phyloP scores from a whole-genome alignment of 2,113 vertebrate genomes.

The Indicator maculatus region DNA sequence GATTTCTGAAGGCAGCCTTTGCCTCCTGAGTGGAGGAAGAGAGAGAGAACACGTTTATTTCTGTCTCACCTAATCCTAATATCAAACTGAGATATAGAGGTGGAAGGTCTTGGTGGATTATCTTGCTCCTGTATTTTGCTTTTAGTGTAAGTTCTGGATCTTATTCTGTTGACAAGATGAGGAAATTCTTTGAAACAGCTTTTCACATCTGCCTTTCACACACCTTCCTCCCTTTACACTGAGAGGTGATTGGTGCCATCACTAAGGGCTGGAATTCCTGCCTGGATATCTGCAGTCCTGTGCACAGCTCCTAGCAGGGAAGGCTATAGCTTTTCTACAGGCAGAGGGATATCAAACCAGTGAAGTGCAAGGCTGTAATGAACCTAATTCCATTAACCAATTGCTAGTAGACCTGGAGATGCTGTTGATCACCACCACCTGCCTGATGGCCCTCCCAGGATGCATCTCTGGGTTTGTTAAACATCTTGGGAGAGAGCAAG shows the following conservation, averaged over 20 bases:
- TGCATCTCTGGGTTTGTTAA: not conserved
- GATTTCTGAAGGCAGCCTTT: not conserved
- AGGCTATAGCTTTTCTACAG: not conserved
- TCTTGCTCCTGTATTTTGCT: not conserved
- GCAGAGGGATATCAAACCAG: not conserved
- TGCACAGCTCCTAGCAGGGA: not conserved
- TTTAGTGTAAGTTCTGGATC: not conserved
- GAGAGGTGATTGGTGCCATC: not conserved
- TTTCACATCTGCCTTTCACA: not conserved
- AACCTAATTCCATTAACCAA: not conserved
- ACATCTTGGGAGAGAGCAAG: not conserved
- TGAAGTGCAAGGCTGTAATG: not conserved
- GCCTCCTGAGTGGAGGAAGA: not conserved
- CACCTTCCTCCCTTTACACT: rapidly evolving
- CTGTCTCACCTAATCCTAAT: not conserved
- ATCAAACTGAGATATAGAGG: not conserved
- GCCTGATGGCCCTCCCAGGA: not conserved
- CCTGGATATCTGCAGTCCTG: not conserved
- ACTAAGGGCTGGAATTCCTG: not conserved
- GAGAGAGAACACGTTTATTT: not conserved
- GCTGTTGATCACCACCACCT: not conserved
- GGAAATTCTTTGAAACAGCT: not conserved
- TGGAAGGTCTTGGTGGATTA: not conserved
- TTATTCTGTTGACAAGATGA: not conserved
- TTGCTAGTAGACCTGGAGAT: not conserved